Evolutionary conservation across 2,113 vertebrate genomes (phyloP), one percentile per base, ranked within the genome.

Genomic region (Myiagra hebetior): DNA sequence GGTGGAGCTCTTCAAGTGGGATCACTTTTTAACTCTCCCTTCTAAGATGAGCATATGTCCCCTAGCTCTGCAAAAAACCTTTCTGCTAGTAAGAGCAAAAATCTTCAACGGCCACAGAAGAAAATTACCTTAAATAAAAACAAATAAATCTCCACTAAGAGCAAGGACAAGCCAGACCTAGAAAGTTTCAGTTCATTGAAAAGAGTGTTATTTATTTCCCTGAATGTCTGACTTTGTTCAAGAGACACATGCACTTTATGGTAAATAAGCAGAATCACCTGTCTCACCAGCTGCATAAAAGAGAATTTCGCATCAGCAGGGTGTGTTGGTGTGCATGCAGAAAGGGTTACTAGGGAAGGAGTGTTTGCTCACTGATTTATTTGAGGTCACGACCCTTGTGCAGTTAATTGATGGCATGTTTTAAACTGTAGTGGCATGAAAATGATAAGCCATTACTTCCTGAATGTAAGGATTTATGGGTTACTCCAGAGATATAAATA

Each of bases 351-450:
- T 65, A 46, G 28, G 69, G 35, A 86, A 91, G 31, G 93, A 91
- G 50, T 83, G 80, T 77, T 88, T 85, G 50, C 53, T 94, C 64
- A 33, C 20, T 79, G 88, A 90, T 92, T 95, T 94, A 94, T 93
- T 76, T 62, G 87, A 88, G 79, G 80, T 84, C 63, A 79, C 49
- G 90, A 39, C 52, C 39, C 56, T 57, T 33, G 26, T 39, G n/a
- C 91, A 86, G 57, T 90, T 85, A 91, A 89, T 94, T 93, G 94
- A 95, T 85, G 55, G 27, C 87, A 44, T 9, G 44, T 53, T 88
- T 88, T 83, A 88, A 89, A 94, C n/a, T n/a, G 41, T 20, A 93
- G 72, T 52, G 28, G n/a, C 80, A 68, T 28, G 70, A 90, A 93
- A 96, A 67, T n/a, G 79, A 85, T 89, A 95, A 91, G 73, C 57